A percentile compares a stretch with the other conserved stretches of the same genome.
phyloP scores from a whole-genome alignment of 2,113 vertebrate genomes.

The Ardeotis arabs region DNA sequence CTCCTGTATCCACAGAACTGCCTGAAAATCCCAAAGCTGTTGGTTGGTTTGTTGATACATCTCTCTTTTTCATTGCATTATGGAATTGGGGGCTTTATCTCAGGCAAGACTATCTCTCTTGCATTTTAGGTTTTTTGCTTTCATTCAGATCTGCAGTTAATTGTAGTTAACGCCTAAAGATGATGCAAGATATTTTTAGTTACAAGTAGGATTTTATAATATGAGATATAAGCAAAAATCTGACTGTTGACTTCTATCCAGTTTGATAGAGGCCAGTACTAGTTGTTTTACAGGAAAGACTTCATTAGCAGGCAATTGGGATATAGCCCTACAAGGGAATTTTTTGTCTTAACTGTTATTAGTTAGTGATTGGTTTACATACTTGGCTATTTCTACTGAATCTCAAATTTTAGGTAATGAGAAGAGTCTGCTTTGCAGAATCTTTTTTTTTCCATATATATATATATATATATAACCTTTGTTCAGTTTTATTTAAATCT shows the following conservation, averaged over 20 bases:
- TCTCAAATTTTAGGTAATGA: not conserved
- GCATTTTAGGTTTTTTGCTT: not conserved
- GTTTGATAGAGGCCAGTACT: not conserved
- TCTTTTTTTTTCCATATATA: not conserved
- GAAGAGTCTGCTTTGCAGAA: not conserved
- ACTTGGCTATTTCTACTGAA: not conserved
- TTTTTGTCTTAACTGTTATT: not conserved
- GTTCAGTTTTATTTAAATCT: not conserved
- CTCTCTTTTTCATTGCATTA: not conserved
- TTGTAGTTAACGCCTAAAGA: not conserved
- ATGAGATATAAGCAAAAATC: not conserved
- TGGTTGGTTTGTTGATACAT: not conserved
- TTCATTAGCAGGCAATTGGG: not conserved
- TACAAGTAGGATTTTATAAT: not conserved
- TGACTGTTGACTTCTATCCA: not conserved
- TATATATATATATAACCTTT: not conserved
- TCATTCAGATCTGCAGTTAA: not conserved
- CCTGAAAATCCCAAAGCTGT: not conserved
- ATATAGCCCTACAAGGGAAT: not conserved
- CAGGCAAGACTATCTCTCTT: not conserved
- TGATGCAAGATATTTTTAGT: not conserved
- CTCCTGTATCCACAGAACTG: not conserved
- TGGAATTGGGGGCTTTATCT: not conserved
- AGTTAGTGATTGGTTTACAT: not conserved
- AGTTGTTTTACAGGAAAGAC: not conserved